Conservation (phyloP, 2,113 vertebrate species). For the Carassius gibelio region DNA sequence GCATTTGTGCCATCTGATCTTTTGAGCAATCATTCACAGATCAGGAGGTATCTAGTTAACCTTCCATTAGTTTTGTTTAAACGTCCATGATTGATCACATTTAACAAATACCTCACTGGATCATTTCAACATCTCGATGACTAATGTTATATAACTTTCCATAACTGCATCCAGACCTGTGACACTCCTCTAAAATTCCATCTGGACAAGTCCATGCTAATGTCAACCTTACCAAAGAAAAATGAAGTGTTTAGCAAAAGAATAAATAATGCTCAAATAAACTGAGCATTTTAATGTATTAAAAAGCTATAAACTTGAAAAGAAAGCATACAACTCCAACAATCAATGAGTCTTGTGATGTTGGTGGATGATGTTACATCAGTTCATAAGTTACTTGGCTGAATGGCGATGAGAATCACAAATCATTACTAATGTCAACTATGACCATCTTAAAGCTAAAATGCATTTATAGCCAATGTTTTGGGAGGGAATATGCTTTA, state of each 20-base stretch:
- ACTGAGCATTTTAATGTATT: neutral
- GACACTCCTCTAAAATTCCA: neutral
- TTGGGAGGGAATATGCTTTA: neutral
- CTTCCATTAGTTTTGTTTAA: neutral
- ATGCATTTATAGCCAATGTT: neutral
- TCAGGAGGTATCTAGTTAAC: neutral
- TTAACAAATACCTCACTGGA: slow-evolving; percentile 4
- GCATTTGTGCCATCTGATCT: slow-evolving; percentile 6
- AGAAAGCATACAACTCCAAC: neutral
- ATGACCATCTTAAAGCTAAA: neutral
- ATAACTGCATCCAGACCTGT: slow-evolving; percentile 24
- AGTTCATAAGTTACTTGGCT: neutral
- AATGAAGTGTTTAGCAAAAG: neutral
- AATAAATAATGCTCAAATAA: neutral
- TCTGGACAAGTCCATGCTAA: neutral
- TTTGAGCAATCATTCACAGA: neutral
- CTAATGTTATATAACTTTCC: slow-evolving; percentile 25
- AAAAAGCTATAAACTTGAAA: neutral
- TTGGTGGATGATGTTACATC: neutral
- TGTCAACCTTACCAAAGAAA: slow-evolving; percentile 7
- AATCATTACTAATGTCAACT: neutral
- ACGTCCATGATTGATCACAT: slow-evolving; percentile 11
- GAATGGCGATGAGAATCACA: neutral
- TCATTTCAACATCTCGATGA: slow-evolving; percentile 15
- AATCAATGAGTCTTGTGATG: neutral